Base-by-base conservation (phyloP, 2,888 invertebrate species). In the Campoplex nolae region DNA sequence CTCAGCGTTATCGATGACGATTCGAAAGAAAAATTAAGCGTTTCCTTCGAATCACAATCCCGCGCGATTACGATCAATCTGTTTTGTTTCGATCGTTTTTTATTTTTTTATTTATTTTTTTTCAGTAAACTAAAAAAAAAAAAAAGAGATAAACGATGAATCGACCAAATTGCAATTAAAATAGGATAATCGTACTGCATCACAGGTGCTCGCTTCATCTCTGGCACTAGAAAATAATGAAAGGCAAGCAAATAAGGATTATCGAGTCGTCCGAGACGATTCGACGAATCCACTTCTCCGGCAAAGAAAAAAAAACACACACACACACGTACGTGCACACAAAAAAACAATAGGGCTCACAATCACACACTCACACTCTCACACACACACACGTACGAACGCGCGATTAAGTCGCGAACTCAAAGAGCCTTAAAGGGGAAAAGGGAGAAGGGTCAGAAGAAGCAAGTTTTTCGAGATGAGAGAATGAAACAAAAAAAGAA, bases 381-480 rank as follows among this genome's bases (percentile, higher is more conserved):
- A 54, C 68, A 9, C 38, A 68, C 51, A 28, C 28, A 56, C 32
- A 67, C 1, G 54, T 42, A 42, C 35, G n/a, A n/a, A n/a, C 38
- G 56, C 18, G 38, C 38, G 32, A 32, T 75, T 68, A 38, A 71
- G 51, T 62, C 70, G 80, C 62, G 51, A 54, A 84, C 42, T 75
- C 45, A 45, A 75, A 75, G 75, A 75, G 75, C 58, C 56, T 75
- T 58, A 75, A 1, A 74, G 58, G 38, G 18, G 35, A 42, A 28
- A 70, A 16, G n/a, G 62, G 65, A 48, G 65, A 16, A 77, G 42
- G 42, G 42, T 68, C 9, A 13, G 28, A 48, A 79, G 48, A 74
- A 23, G 67, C 35, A 51, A 73, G 38, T 32, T 74, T 86, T 74
- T 78, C 83, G 87, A 85, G 81, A 86, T 68, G 82, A 89, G 85